Evolutionary conservation across 2,113 vertebrate genomes (phyloP).

Genomic region (Cryptomyrus ogoouensis): DNA sequence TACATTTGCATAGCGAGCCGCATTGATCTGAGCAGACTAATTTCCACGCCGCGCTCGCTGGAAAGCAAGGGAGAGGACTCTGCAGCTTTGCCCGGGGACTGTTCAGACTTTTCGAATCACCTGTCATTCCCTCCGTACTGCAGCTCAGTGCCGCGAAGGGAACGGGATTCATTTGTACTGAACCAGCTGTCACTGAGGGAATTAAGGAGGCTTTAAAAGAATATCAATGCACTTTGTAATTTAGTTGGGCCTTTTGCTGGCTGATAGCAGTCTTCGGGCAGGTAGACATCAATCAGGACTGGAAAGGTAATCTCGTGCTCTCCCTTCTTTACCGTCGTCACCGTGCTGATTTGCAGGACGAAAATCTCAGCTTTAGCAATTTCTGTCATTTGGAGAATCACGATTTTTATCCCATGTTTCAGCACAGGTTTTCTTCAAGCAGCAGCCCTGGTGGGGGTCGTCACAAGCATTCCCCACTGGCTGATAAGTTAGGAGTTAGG

Average conservation of each 20-base stretch:
- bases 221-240: conserved; percentile 7
- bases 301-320: background rate
- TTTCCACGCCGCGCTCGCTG: conserved; percentile 5
- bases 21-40: conserved; percentile 18
- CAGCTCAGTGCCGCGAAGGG: background rate
- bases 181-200: background rate
- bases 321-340: background rate
- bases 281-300: background rate
- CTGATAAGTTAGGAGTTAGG: background rate
- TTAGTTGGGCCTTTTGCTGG: background rate
- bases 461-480: background rate
- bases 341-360: background rate
- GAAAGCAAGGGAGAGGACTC: conserved; percentile 1
- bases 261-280: background rate
- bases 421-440: background rate
- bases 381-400: background rate
- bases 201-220: conserved; percentile 4
- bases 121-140: background rate
- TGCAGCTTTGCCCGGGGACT: background rate
- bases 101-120: background rate
- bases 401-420: background rate
- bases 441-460: background rate
- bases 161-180: background rate
- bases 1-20: conserved; percentile 39
- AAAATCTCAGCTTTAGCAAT: background rate